phyloP scores from a whole-genome alignment of 2,888 invertebrate genomes.

The Tetramorium bicarinatum region DNA sequence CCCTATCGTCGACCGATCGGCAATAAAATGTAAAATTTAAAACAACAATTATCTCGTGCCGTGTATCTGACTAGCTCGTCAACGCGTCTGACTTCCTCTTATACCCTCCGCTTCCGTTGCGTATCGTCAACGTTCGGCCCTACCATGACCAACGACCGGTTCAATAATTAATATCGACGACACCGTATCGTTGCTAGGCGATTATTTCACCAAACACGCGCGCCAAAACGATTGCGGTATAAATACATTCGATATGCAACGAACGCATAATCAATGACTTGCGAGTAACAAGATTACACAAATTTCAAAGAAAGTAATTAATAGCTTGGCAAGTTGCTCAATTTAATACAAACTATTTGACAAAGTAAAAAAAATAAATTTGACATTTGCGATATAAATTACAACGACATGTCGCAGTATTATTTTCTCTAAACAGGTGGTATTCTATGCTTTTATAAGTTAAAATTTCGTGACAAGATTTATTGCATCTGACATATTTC shows the following conservation, averaged over 20 bases:
- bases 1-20: conserved; percentile 79
- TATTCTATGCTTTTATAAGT: background rate
- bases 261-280: background rate
- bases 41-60: conserved; percentile 79
- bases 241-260: conserved; percentile 1
- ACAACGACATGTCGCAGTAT: background rate
- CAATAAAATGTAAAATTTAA: conserved; percentile 80
- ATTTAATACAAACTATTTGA: background rate
- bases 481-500: conserved; percentile 38
- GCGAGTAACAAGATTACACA: background rate
- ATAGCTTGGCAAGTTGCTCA: background rate
- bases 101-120: conserved; percentile 44
- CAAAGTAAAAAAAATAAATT: conserved; percentile 1
- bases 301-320: background rate
- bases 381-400: background rate
- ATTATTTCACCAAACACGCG: conserved; percentile 80
- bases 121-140: conserved; percentile 58
- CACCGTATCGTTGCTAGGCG: conserved; percentile 82
- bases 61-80: conserved; percentile 77
- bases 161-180: conserved; percentile 83
- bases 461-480: conserved; percentile 8
- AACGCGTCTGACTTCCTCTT: conserved; percentile 65
- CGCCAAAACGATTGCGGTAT: conserved; percentile 23
- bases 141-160: conserved; percentile 69
- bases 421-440: background rate